Conservation (phyloP, 1,140 invertebrate genomes). For the Coptotermes formosanus region DNA sequence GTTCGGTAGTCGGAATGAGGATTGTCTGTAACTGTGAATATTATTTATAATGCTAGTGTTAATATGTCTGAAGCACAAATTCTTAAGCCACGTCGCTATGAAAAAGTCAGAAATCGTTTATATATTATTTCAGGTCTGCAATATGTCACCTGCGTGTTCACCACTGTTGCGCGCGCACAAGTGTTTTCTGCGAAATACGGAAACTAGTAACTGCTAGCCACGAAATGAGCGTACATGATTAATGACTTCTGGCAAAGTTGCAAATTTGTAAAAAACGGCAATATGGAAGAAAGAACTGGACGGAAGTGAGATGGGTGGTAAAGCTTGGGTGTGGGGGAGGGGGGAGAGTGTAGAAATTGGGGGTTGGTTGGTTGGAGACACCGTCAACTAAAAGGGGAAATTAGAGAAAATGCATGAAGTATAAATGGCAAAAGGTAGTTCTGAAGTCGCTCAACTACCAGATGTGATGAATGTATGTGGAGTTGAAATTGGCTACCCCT, state of each 20-base stretch:
- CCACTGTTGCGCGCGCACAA: no score
- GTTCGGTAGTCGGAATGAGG: no score
- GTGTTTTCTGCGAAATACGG: not conserved
- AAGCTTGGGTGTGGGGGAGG: not conserved
- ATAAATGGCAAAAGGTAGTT: not conserved
- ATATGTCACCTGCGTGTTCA: no score
- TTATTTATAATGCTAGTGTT: no score
- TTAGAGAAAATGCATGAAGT: not conserved
- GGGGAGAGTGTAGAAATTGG: not conserved
- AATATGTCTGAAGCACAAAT: no score
- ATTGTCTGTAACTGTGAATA: no score
- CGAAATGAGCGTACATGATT: not conserved
- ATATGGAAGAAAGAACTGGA: constrained; percentile 4
- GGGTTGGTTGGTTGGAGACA: not conserved
- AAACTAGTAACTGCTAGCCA: not conserved
- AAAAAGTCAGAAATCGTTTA: no score
- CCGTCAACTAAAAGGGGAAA: not conserved
- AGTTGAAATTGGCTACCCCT: not conserved
- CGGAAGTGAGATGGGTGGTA: not conserved
- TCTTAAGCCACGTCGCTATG: no score
- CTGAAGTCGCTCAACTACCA: not conserved
- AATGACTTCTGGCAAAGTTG: not conserved
- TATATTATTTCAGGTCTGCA: no score
- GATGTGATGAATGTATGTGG: not conserved
- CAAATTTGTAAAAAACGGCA: not conserved